Evolutionary conservation across 2,888 invertebrate species (phyloP), one percentile per base, ranked within the genome.

Genomic region (Bombyx huttoni): DNA sequence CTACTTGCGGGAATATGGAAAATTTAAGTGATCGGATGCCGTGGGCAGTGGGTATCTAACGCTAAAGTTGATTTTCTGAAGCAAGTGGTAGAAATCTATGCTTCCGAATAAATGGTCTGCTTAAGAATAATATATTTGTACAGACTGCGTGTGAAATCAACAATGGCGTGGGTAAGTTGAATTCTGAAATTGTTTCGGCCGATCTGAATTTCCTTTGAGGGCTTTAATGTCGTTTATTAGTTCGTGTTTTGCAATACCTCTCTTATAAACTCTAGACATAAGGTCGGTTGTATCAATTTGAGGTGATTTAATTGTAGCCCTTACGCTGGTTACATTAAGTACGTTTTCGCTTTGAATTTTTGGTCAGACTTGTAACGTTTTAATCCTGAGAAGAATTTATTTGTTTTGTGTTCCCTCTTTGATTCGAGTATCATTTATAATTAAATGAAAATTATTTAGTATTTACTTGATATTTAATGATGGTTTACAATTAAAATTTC

Each of bases 181-280:
- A 53, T 59, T 48, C 48, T 45, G 49, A 54, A 56, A 57, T 60
- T 59, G 51, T 56, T 62, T 55, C 51, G 51, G 51, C 48, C 49
- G 54, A 56, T 56, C 53, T 53, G 48, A 56, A 59, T 63, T 57
- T 54, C 53, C 53, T 55, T 55, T 50, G 40, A 54, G 46, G 47
- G 51, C 10, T 34, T 24, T 47, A 13, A 12, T 12, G 50, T 50
- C 51, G 50, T 52, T 52, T 54, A 47, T 33, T 52, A 58, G 51
- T 53, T 45, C 51, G 46, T 55, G 45, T 47, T 49, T 48, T 33
- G 9, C 49, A 35, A 53, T 52, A 58, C 56, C 40, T 53, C 54
- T 59, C 56, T 51, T 56, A 54, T 61, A 24, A 24, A 5, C 0
- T 24, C 24, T 2, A 24, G 24, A 24, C 24, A 24, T 24, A 24